A percentile compares a stretch with the other conserved stretches of the same genome.
These are phyloP conservation scores for Aurelia coerulea DNA, from an alignment of 30 jellyfish, hydroid and myxozoan genomes.

Conservation along the genomic window DNA sequence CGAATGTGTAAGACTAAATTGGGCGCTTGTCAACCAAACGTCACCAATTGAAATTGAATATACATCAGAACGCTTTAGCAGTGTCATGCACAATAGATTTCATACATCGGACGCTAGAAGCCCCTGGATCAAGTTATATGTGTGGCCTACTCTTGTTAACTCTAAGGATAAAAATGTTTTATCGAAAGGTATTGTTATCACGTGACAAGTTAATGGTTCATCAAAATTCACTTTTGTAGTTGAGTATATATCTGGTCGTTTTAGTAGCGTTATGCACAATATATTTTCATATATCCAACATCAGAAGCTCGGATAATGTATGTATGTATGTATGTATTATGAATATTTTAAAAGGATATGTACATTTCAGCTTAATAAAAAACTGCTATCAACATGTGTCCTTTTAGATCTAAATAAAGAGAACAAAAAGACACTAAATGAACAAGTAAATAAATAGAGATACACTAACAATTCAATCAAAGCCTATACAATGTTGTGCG, in stretches of 20 bases:
- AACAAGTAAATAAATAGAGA: no score
- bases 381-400: no score
- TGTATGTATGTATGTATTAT: no score
- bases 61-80: conserved; percentile 72
- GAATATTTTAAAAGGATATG: no score
- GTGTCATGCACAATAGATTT: conserved; percentile 84
- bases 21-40: conserved; percentile 93
- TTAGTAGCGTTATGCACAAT: conserved; percentile 69
- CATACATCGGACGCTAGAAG: conserved; percentile 86
- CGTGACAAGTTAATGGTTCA: conserved; percentile 16
- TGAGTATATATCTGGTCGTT: conserved; percentile 78
- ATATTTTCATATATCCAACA: conserved; percentile 87
- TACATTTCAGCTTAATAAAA: no score
- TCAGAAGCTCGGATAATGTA: conserved; percentile 66
- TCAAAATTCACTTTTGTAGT: conserved; percentile 65
- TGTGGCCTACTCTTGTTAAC: conserved; percentile 93
- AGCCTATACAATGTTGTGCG: no score
- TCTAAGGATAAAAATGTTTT: conserved; percentile 78
- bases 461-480: no score
- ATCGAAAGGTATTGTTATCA: conserved; percentile 88
- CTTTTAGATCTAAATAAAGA: no score
- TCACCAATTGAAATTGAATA: conserved; percentile 90
- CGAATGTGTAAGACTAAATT: conserved; percentile 92
- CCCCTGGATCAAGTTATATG: conserved; percentile 73
- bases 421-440: no score